A percentile compares a stretch with the other conserved stretches of the same genome.
Evolutionary conservation across 2,113 vertebrate genomes (phyloP).

Genomic region (Perca schrenkii): DNA sequence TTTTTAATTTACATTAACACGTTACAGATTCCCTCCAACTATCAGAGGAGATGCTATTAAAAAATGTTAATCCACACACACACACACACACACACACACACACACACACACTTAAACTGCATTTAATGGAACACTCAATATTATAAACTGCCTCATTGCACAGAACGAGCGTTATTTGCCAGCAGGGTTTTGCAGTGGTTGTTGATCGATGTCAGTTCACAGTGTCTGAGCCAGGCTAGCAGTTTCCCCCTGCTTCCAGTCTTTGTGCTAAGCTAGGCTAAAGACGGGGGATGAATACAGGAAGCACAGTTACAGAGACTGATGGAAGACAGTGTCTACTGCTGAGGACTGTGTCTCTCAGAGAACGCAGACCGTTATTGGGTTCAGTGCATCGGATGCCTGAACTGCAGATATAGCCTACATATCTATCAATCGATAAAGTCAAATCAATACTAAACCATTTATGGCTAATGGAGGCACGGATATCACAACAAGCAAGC

Average conservation of each 20-base stretch:
- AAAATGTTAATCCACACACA: slow-evolving; percentile 5
- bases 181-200: slow-evolving; percentile 19
- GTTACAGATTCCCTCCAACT: background rate
- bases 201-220: slow-evolving; percentile 34
- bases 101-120: slow-evolving; percentile 15
- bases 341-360: background rate
- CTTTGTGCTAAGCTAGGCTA: slow-evolving; percentile 12
- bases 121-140: slow-evolving; percentile 40
- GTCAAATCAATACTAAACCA: slow-evolving; percentile 31
- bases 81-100: slow-evolving; percentile 22
- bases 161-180: slow-evolving; percentile 26
- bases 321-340: background rate
- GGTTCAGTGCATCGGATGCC: background rate
- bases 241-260: background rate
- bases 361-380: background rate
- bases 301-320: background rate
- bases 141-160: slow-evolving; percentile 44
- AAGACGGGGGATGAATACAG: background rate
- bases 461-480: slow-evolving; percentile 22
- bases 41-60: slow-evolving; percentile 10
- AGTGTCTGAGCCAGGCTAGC: background rate
- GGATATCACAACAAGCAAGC: background rate
- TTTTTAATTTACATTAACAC: background rate
- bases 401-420: slow-evolving; percentile 3
- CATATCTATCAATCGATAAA: slow-evolving; percentile 13